phyloP scores from a whole-genome alignment of 2,113 vertebrate genomes.

The Indicator maculatus region DNA sequence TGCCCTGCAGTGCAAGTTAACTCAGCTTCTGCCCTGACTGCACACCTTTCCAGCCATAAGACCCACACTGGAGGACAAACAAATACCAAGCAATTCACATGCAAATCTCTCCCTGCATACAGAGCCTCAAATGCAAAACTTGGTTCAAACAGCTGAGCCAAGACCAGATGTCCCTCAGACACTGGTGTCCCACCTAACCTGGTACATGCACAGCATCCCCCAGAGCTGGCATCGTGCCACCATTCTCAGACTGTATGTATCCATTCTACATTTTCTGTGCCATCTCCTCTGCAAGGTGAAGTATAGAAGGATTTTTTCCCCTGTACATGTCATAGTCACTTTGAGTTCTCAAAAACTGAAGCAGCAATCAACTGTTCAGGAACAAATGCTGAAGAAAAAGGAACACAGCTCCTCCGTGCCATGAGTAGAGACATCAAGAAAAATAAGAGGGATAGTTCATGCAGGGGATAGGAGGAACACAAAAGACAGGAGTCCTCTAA shows the following conservation, averaged over 20 bases:
- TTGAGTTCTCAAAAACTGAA: background rate
- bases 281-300: background rate
- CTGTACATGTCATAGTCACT: background rate
- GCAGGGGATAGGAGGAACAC: background rate
- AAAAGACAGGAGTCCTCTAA: background rate
- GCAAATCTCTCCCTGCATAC: background rate
- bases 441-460: background rate
- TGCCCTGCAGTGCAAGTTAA: conserved; percentile 34
- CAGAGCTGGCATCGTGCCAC: background rate
- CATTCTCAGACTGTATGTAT: rapidly evolving
- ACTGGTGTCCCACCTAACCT: background rate
- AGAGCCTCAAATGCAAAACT: background rate
- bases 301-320: background rate
- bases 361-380: background rate
- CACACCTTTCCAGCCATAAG: conserved; percentile 13
- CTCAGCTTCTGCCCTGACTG: conserved; percentile 9
- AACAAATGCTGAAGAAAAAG: background rate
- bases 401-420: background rate
- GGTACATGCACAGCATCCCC: background rate
- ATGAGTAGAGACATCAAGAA: background rate
- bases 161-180: background rate
- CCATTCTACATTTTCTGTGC: background rate
- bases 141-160: background rate
- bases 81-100: conserved; percentile 18
- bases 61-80: background rate